Conservation (phyloP, 64 coral and sea anemone genomes). For the Porites lutea region DNA sequence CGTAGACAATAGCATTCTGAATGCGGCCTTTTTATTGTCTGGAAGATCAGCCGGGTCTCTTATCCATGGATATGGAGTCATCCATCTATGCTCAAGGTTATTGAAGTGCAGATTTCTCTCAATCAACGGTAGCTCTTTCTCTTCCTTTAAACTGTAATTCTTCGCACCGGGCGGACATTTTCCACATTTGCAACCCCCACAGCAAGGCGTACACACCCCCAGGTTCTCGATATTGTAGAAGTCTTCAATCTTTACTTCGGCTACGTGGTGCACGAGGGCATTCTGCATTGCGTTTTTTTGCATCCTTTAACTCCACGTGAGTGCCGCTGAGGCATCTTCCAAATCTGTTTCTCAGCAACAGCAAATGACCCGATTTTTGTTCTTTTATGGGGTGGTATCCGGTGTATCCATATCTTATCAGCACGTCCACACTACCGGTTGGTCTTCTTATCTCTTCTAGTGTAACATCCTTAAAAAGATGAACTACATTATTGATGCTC, state of each 20-base stretch:
- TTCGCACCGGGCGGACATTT: neutral
- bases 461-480: constrained; percentile 24
- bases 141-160: no score
- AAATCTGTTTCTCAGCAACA: constrained; percentile 30
- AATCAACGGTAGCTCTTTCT: no score
- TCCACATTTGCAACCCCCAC: neutral
- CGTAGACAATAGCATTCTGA: constrained; percentile 4
- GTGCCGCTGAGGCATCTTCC: neutral
- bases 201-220: neutral
- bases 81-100: neutral
- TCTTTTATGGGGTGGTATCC: constrained; percentile 14
- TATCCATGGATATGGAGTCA: neutral
- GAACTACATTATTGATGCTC: neutral
- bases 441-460: neutral
- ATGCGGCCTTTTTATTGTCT: constrained; percentile 37
- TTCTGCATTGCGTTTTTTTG: neutral
- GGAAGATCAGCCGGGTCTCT: neutral
- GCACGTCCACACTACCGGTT: constrained; percentile 20
- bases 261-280: neutral
- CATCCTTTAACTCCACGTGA: neutral
- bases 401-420: constrained; percentile 31
- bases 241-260: neutral
- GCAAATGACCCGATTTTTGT: neutral
- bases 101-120: neutral
- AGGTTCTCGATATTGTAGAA: neutral